These are phyloP conservation scores for Pristionchus japonicus DNA, from an alignment of 2,888 invertebrate genomes.

Conservation along the genomic window DNA sequence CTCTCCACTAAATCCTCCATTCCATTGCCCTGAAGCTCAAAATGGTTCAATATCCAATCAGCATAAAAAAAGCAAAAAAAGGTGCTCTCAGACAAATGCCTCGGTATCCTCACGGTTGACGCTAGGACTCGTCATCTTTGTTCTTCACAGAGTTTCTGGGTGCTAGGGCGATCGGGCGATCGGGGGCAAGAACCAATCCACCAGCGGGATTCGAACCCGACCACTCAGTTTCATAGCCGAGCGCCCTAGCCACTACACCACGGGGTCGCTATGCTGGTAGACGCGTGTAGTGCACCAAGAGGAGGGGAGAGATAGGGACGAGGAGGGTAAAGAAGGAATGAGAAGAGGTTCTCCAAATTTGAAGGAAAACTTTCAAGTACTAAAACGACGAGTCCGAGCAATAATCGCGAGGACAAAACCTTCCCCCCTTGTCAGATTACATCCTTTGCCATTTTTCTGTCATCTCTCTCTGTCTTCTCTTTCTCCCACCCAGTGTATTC, in stretches of 20 bases:
- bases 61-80: conserved; percentile 32
- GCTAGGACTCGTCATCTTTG: conserved; percentile 31
- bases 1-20: background rate
- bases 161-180: background rate
- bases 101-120: background rate
- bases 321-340: no score
- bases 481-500: no score
- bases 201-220: conserved; percentile 17
- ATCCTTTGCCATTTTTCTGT: no score
- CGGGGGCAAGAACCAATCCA: no score
- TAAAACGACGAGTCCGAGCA: no score
- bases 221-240: background rate
- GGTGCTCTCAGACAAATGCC: conserved; percentile 46
- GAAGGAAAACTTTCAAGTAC: no score
- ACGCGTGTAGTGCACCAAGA: background rate
- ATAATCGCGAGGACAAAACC: no score
- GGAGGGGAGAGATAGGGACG: no score
- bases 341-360: no score
- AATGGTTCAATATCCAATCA: background rate
- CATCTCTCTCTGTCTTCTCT: no score
- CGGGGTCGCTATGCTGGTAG: background rate
- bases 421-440: no score
- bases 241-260: background rate
- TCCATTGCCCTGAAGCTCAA: background rate
- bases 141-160: conserved; percentile 24